phyloP scores from a whole-genome alignment of 2,113 vertebrate genomes.

The Ptychochromis oligacanthus region DNA sequence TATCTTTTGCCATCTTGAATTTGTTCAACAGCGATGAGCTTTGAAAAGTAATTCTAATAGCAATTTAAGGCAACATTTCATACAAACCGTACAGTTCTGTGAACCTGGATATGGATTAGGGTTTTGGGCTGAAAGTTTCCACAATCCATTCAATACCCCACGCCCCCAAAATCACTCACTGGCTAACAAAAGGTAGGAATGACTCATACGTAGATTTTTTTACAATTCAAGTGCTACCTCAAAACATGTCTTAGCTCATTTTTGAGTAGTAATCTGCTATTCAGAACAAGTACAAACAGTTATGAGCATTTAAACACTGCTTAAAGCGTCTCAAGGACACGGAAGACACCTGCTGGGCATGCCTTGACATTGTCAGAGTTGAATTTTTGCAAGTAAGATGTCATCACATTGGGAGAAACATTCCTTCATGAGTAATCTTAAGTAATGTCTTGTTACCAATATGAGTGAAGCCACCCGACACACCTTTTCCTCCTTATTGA shows the following conservation, averaged over 20 bases:
- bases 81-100: background rate
- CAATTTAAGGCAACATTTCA: background rate
- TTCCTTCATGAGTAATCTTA: background rate
- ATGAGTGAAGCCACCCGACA: slow-evolving; percentile 15
- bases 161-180: background rate
- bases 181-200: background rate
- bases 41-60: background rate
- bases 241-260: background rate
- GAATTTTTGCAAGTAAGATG: background rate
- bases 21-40: background rate
- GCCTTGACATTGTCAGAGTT: background rate
- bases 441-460: slow-evolving; percentile 10
- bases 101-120: slow-evolving; percentile 10
- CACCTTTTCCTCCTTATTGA: slow-evolving; percentile 16
- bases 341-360: background rate
- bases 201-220: background rate
- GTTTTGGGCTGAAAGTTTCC: background rate
- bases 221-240: background rate
- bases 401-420: background rate
- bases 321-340: slow-evolving; percentile 2
- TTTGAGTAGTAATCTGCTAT: background rate
- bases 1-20: background rate
- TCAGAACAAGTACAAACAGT: background rate
- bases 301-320: background rate
- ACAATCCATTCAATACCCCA: background rate